These are phyloP conservation scores for Pasiphila rectangulata DNA, from an alignment of 2,888 invertebrate genomes.

Conservation along the genomic window DNA sequence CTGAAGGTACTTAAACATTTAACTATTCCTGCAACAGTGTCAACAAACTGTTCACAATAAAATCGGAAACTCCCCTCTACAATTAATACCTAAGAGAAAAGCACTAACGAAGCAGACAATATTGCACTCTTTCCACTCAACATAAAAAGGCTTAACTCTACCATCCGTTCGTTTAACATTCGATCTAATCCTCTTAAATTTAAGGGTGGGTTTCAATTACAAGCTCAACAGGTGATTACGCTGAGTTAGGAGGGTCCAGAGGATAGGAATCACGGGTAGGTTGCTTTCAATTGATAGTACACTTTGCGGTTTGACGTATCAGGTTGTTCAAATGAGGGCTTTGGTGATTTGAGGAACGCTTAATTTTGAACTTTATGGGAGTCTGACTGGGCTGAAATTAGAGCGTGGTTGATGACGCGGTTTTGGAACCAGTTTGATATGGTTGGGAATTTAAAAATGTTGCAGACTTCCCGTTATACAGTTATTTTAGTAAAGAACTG, in stretches of 20 bases:
- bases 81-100: slow-evolving; percentile 47
- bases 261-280: slow-evolving; percentile 57
- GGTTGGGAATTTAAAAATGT: no score
- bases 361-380: slow-evolving; percentile 15
- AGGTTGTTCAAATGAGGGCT: slow-evolving; percentile 34
- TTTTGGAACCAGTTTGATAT: no score
- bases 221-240: slow-evolving; percentile 38
- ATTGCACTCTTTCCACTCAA: slow-evolving; percentile 42
- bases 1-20: no score
- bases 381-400: not conserved
- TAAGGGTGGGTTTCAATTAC: slow-evolving; percentile 31
- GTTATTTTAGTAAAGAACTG: no score
- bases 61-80: slow-evolving; percentile 27
- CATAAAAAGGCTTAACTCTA: slow-evolving; percentile 35
- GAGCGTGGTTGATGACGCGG: no score
- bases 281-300: slow-evolving; percentile 65
- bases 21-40: not conserved
- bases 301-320: slow-evolving; percentile 56
- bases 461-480: no score
- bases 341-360: slow-evolving; percentile 13
- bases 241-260: slow-evolving; percentile 33
- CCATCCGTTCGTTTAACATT: slow-evolving; percentile 23
- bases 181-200: slow-evolving; percentile 15
- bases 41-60: slow-evolving; percentile 20
- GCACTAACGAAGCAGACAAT: slow-evolving; percentile 57